Conservation (phyloP, 2,113 vertebrate species). For the Grus americana region DNA sequence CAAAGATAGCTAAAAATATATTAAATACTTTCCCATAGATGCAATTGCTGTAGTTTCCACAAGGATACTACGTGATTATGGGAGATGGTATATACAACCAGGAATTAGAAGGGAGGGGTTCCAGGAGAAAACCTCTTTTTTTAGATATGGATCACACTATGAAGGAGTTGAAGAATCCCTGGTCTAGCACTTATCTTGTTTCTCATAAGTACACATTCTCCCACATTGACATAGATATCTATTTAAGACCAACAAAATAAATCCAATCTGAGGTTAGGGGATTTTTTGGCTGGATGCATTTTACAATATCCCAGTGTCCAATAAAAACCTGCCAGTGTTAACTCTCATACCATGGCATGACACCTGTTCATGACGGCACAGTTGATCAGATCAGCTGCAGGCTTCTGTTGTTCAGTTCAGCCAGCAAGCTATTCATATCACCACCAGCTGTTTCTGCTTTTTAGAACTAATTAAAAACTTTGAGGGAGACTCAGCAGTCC, state of each 20-base stretch:
- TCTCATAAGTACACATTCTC: slow-evolving; percentile 36
- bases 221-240: slow-evolving; percentile 22
- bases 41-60: slow-evolving; percentile 65
- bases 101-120: slow-evolving; percentile 56
- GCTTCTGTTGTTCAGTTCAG: slow-evolving; percentile 59
- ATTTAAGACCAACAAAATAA: slow-evolving; percentile 52
- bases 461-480: slow-evolving; percentile 62
- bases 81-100: background rate
- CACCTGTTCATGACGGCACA: slow-evolving; percentile 63
- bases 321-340: slow-evolving; percentile 38
- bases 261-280: slow-evolving; percentile 45
- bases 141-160: background rate
- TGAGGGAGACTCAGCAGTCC: slow-evolving; percentile 27
- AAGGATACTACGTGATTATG: slow-evolving; percentile 37
- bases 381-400: slow-evolving; percentile 63
- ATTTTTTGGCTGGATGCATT: slow-evolving; percentile 52
- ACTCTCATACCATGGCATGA: slow-evolving; percentile 35
- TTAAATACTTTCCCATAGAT: slow-evolving; percentile 68
- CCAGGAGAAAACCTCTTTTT: slow-evolving; percentile 49
- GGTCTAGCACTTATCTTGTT: slow-evolving; percentile 37
- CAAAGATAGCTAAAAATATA: slow-evolving; percentile 68
- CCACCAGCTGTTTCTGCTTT: slow-evolving; percentile 70
- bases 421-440: slow-evolving; percentile 70
- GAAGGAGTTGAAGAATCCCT: slow-evolving; percentile 34
- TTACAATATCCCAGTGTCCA: slow-evolving; percentile 39